A percentile compares a stretch with the other conserved stretches of the same genome.
Evolutionary conservation across 2,888 invertebrate species (phyloP).

Genomic region (Protonemura montana): DNA sequence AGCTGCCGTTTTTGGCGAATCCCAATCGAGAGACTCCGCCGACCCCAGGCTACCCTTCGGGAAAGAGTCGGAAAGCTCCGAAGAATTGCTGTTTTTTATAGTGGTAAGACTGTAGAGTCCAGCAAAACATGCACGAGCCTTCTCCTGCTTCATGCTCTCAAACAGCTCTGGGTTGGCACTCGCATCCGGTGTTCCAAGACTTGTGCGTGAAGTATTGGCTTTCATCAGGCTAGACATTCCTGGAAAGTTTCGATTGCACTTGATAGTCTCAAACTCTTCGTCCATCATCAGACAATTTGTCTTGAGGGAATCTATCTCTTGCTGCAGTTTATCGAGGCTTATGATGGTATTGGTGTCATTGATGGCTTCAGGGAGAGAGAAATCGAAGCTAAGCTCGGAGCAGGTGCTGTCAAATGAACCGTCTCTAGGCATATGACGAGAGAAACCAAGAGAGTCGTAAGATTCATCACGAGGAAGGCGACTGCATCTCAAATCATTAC

Average conservation of each 20-base stretch:
- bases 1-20: constrained; percentile 50
- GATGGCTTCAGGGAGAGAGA: constrained; percentile 45
- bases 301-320: constrained; percentile 54
- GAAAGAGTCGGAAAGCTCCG: constrained; percentile 51
- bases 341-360: constrained; percentile 51
- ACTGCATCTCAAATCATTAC: background rate
- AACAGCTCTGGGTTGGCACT: constrained; percentile 35
- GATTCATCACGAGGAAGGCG: constrained; percentile 50
- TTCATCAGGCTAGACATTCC: constrained; percentile 53
- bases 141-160: constrained; percentile 48
- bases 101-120: constrained; percentile 53
- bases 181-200: constrained; percentile 15
- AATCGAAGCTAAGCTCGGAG: constrained; percentile 54
- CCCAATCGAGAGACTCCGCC: constrained; percentile 52
- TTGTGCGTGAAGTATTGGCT: constrained; percentile 43
- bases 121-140: constrained; percentile 51
- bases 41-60: constrained; percentile 48
- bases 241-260: constrained; percentile 53
- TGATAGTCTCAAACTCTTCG: constrained; percentile 53
- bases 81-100: constrained; percentile 52
- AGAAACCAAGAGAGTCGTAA: constrained; percentile 51
- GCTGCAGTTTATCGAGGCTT: constrained; percentile 53
- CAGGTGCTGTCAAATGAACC: constrained; percentile 54
- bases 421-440: constrained; percentile 50
- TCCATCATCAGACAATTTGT: constrained; percentile 54